These are phyloP conservation scores for Telenomus remus DNA, from an alignment of 1,140 invertebrate species.

Conservation along the genomic window DNA sequence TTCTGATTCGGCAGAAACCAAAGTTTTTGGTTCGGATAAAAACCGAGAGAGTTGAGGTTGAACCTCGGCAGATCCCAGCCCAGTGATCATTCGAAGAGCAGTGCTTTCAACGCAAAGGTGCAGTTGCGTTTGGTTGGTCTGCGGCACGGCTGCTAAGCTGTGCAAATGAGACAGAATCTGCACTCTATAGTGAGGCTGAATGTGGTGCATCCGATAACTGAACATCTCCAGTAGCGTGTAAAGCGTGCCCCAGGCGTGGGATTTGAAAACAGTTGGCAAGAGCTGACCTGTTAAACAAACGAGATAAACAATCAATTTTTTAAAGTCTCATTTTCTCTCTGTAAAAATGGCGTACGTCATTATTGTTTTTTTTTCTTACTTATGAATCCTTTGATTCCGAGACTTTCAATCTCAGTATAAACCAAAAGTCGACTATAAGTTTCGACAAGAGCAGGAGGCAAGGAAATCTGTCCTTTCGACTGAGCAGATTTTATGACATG, in stretches of 20 bases:
- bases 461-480: slow-evolving; percentile 86
- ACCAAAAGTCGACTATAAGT: slow-evolving; percentile 95
- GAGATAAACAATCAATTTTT: slow-evolving; percentile 47
- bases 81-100: slow-evolving; percentile 91
- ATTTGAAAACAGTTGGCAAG: slow-evolving; percentile 92
- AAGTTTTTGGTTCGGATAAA: slow-evolving; percentile 89
- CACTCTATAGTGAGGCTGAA: slow-evolving; percentile 95
- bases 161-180: slow-evolving; percentile 93
- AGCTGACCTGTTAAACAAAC: slow-evolving; percentile 84
- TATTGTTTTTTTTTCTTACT: no score
- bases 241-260: slow-evolving; percentile 94
- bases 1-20: slow-evolving; percentile 95
- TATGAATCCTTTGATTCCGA: slow-evolving; percentile 97
- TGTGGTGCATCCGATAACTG: slow-evolving; percentile 95
- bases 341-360: neutral
- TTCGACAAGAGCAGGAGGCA: slow-evolving; percentile 94
- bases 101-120: slow-evolving; percentile 97
- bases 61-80: slow-evolving; percentile 93
- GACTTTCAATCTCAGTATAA: slow-evolving; percentile 97
- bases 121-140: slow-evolving; percentile 95
- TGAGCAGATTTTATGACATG: slow-evolving; percentile 92
- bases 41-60: slow-evolving; percentile 92
- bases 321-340: neutral
- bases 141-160: slow-evolving; percentile 89
- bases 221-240: slow-evolving; percentile 98